Evolutionary conservation across 2,888 invertebrate species (phyloP).

Genomic region (Griposia aprilina): DNA sequence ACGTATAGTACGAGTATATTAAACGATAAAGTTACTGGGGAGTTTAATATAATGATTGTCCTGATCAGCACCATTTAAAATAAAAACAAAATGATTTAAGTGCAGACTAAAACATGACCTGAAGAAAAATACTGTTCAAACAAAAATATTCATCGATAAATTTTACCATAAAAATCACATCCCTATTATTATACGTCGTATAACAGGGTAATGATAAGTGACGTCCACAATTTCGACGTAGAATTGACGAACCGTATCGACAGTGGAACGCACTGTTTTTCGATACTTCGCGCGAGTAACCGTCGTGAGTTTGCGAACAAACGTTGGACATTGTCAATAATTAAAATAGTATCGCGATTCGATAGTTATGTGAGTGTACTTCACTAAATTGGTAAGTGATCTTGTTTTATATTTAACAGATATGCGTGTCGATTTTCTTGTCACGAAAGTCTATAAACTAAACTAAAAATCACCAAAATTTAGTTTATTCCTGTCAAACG

Average conservation of each 20-base stretch:
- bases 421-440: too few species aligned
- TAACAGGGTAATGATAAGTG: slow-evolving; percentile 60
- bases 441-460: too few species aligned
- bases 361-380: neutral
- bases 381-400: slow-evolving; percentile 46
- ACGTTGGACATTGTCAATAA: slow-evolving; percentile 6
- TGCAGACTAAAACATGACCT: neutral
- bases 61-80: neutral
- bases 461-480: too few species aligned
- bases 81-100: too few species aligned
- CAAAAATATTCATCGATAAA: slow-evolving; percentile 21
- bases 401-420: neutral
- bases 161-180: slow-evolving; percentile 17
- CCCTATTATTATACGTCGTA: slow-evolving; percentile 41
- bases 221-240: slow-evolving; percentile 60
- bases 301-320: slow-evolving; percentile 21
- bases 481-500: too few species aligned
- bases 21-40: too few species aligned
- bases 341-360: neutral
- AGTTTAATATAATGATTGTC: neutral
- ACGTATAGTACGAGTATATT: too few species aligned
- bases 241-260: slow-evolving; percentile 66
- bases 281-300: slow-evolving; percentile 49
- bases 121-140: neutral
- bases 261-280: slow-evolving; percentile 57